Percentiles rank a stretch among this genome's conserved stretches.
Evolutionary conservation across 2,113 vertebrate species (phyloP).

Genomic region (Balaeniceps rex): DNA sequence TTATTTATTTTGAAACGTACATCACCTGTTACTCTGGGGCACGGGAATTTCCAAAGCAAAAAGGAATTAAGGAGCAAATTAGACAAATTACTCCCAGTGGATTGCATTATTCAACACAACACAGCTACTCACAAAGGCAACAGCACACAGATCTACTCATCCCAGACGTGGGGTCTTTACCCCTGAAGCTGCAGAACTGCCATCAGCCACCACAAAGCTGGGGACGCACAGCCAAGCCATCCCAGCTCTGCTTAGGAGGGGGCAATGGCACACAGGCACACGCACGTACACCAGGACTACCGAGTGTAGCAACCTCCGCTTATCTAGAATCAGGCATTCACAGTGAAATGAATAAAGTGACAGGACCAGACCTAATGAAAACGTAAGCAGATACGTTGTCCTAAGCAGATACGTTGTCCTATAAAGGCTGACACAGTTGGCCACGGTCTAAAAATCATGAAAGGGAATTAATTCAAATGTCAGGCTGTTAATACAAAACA

Average conservation of each 20-base stretch:
- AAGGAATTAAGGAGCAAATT: background rate
- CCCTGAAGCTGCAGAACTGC: background rate
- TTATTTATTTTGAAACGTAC: background rate
- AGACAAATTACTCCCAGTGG: background rate
- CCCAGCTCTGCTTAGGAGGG: background rate
- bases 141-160: background rate
- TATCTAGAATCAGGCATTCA: background rate
- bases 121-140: background rate
- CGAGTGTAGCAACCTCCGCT: background rate
- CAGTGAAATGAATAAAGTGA: background rate
- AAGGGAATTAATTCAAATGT: background rate
- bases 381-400: background rate
- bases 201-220: background rate
- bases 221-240: background rate
- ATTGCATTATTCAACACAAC: background rate
- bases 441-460: background rate
- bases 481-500: background rate
- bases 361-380: background rate
- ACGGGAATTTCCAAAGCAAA: background rate
- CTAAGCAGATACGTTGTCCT: background rate
- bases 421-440: background rate
- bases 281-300: background rate
- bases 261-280: background rate
- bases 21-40: background rate
- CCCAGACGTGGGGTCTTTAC: fast-evolving